Evolutionary conservation across 1,140 invertebrate genomes (phyloP).

Genomic region (Neomicropteryx cornuta): DNA sequence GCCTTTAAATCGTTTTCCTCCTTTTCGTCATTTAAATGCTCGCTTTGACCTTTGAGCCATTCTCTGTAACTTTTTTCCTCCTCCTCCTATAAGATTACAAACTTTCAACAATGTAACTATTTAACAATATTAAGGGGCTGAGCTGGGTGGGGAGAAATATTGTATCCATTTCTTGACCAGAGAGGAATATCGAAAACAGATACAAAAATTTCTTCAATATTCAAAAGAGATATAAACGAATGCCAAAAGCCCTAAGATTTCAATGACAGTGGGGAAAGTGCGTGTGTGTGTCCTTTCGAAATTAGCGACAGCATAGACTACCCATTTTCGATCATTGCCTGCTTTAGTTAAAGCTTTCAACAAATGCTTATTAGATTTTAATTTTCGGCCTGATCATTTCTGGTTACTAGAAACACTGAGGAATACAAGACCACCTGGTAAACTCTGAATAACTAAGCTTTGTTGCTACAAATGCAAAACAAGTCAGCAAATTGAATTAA

Average conservation of each 20-base stretch:
- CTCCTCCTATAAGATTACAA: constrained; percentile 24
- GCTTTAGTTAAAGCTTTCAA: background rate
- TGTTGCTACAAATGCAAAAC: no score
- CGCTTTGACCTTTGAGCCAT: constrained; percentile 71
- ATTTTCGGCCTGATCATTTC: background rate
- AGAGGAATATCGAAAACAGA: constrained; percentile 8
- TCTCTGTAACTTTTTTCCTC: constrained; percentile 59
- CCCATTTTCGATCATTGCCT: no score
- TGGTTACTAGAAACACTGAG: constrained; percentile 6
- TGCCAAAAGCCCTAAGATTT: constrained; percentile 3
- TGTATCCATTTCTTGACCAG: no score
- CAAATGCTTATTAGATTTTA: background rate
- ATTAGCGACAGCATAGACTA: no score
- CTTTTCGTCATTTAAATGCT: constrained; percentile 50
- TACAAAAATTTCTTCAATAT: constrained; percentile 7
- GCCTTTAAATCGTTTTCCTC: constrained; percentile 55
- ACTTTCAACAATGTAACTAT: no score
- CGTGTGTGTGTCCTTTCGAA: no score
- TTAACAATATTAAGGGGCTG: no score
- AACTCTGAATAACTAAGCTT: no score
- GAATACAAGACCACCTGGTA: no score
- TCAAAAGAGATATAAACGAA: constrained; percentile 1
- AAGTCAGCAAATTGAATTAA: background rate
- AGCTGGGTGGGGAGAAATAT: no score
- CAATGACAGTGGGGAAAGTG: no score